Base-by-base conservation (phyloP, 2,888 invertebrate species). In the Seira musarum region DNA sequence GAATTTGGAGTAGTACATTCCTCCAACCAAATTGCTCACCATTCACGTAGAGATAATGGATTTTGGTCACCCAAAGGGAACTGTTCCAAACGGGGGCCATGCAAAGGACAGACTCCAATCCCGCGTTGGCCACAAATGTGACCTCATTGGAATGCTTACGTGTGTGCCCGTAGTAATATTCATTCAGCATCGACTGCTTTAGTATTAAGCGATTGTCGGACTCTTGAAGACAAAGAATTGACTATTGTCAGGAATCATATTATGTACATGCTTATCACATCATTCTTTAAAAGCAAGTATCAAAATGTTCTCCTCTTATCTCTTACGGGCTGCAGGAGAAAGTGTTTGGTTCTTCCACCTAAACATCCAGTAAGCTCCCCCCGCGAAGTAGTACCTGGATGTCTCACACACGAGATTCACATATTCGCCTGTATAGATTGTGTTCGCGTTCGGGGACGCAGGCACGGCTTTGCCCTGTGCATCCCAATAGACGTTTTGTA, bases 51-150 rank as follows among this genome's bases (percentile, higher is more conserved):
- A 83, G 74, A 49, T 74, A 79, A 25, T 77, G 73, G 10, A 74
- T 64, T 66, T 82, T 84, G 17, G 81, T 57, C 2, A 84, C 77
- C 85, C 85, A 85, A 15, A 81, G 57, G 8, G 82, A 81, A 5
- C 83, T 84, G 61, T 85, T 85, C 85, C 85, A 85, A 10, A 85
- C 83, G 1, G 85, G 85, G 10, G 80, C 85, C 22, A 84, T 79
- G 40, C 85, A 85, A 22, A 83, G 21, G 0, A 83, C 53, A 8
- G 83, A 60, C 1, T 82, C 81, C 78, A 85, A 75, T n/a, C 81
- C 70, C 8, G 57, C 13, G 30, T 73, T 15, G 0, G 81, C 81
- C 17, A 5, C 57, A 46, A 83, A 63, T 0, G 57, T 19, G 13
- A 65, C 8, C 70, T 61, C 13, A 53, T 79, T 30, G 8, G 46